phyloP scores from a whole-genome alignment of 1,140 invertebrate species.

The Drosophila ananassae region DNA sequence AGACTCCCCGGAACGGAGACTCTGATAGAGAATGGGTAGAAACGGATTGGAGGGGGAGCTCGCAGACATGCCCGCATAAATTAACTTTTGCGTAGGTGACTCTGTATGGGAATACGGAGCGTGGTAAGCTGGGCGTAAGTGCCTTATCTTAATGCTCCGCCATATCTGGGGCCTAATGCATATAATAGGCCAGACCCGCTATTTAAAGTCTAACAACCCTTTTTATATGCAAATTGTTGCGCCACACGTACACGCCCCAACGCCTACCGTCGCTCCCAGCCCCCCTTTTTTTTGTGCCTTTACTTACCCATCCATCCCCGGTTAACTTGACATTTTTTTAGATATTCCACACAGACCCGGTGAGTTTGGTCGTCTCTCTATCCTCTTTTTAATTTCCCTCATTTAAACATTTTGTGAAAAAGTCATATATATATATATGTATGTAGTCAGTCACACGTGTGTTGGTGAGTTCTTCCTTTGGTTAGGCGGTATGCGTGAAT shows the following conservation, averaged over 20 bases:
- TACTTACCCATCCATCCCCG: conserved; percentile 13
- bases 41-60: background rate
- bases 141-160: conserved; percentile 78
- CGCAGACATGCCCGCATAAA: conserved; percentile 71
- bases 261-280: conserved; percentile 16
- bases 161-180: conserved; percentile 77
- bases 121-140: conserved; percentile 73
- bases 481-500: conserved; percentile 36
- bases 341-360: conserved; percentile 41
- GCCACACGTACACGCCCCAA: conserved; percentile 66
- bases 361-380: conserved; percentile 2
- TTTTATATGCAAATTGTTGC: conserved; percentile 83
- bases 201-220: conserved; percentile 82
- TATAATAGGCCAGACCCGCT: conserved; percentile 78
- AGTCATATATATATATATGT: conserved; percentile 32
- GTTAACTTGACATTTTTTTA: conserved; percentile 72
- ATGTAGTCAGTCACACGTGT: conserved; percentile 6
- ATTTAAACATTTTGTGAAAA: conserved; percentile 71
- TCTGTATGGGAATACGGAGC: conserved; percentile 29
- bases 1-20: conserved; percentile 31
- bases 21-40: background rate
- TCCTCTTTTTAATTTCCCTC: conserved; percentile 70
- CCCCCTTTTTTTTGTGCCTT: conserved; percentile 2
- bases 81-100: conserved; percentile 68
- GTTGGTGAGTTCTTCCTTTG: conserved; percentile 20